Evolutionary conservation across 2,888 invertebrate genomes (phyloP).

Genomic region (Amorpha juglandis): DNA sequence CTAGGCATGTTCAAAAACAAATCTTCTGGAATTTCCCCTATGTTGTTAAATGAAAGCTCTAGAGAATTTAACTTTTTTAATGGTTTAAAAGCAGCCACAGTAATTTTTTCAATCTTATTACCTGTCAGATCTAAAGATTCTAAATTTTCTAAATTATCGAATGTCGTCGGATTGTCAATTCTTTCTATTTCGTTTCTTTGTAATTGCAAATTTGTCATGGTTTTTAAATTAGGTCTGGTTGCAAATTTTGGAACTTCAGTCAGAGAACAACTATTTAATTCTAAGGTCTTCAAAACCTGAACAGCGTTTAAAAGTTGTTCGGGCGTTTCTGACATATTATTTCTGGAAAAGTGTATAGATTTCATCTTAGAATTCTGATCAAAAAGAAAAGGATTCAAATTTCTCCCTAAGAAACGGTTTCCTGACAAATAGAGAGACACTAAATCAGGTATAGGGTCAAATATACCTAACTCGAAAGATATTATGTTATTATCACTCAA

Average conservation of each 20-base stretch:
- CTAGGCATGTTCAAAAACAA: conserved; percentile 57
- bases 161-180: conserved; percentile 45
- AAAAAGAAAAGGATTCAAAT: conserved; percentile 53
- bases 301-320: conserved; percentile 51
- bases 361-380: conserved; percentile 46
- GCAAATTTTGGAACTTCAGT: conserved; percentile 61
- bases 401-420: conserved; percentile 53
- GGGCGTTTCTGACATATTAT: conserved; percentile 55
- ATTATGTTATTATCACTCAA: conserved; percentile 55
- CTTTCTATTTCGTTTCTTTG: conserved; percentile 60
- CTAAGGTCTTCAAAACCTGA: conserved; percentile 49
- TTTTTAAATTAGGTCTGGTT: conserved; percentile 53
- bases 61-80: conserved; percentile 60
- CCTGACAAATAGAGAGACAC: conserved; percentile 55
- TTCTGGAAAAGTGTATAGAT: conserved; percentile 58
- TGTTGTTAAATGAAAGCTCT: conserved; percentile 57
- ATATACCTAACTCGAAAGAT: conserved; percentile 51
- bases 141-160: conserved; percentile 56
- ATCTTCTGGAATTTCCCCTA: conserved; percentile 57
- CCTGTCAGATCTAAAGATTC: conserved; percentile 59
- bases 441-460: conserved; percentile 54
- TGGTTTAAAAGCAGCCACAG: conserved; percentile 54
- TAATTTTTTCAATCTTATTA: conserved; percentile 59
- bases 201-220: conserved; percentile 58
- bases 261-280: conserved; percentile 56